Conservation (phyloP, 2,888 invertebrate genomes). For the Opisthograptis luteolata region DNA sequence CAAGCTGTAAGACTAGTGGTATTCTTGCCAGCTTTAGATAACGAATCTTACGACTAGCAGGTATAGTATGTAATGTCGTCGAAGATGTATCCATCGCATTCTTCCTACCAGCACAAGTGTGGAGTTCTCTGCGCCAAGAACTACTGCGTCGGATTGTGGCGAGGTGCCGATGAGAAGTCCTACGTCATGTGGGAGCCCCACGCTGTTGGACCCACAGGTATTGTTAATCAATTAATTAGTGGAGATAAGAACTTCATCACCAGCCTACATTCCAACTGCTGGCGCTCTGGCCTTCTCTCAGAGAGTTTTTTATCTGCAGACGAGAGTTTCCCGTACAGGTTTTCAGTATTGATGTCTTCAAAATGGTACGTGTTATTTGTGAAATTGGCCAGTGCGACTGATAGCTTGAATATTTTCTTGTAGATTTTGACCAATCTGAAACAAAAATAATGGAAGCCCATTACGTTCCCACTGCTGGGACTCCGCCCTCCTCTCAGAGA, state of each 20-base stretch:
- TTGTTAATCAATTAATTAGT: no score
- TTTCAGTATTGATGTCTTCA: constrained; percentile 37
- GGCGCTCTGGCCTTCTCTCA: no score
- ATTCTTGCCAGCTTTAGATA: no score
- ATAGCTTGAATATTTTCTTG: constrained; percentile 36
- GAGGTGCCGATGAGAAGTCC: constrained; percentile 51
- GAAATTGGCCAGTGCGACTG: constrained; percentile 27
- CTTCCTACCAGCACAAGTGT: constrained; percentile 53
- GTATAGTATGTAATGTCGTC: no score
- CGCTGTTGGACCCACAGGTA: constrained; percentile 62
- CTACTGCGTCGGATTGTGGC: constrained; percentile 72
- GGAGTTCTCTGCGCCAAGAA: constrained; percentile 70
- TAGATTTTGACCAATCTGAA: constrained; percentile 46
- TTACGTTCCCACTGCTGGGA: no score
- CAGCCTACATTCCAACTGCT: no score
- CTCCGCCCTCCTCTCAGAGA: no score
- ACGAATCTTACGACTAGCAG: no score
- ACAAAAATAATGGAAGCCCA: constrained; percentile 5
- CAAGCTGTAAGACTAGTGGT: no score
- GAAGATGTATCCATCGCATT: no score
- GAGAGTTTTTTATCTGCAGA: constrained; percentile 38
- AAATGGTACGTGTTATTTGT: constrained; percentile 41
- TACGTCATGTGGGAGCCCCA: constrained; percentile 70
- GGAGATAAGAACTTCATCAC: no score
- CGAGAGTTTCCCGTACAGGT: constrained; percentile 33